Evolutionary conservation across 2,797 vertebrate species (phyloP).

Genomic region (Propithecus deckenii): DNA sequence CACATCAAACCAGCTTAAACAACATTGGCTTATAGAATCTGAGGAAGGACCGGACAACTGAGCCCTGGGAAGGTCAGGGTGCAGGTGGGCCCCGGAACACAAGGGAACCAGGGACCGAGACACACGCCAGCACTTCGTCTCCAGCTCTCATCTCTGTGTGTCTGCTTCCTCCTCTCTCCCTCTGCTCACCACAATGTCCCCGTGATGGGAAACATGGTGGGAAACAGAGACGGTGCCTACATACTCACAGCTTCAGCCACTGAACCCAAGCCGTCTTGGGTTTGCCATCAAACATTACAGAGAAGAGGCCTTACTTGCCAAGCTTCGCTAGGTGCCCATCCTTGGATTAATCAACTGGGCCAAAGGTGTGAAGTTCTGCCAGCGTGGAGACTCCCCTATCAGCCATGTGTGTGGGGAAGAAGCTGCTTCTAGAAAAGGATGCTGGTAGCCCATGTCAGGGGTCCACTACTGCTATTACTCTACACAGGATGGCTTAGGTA

Average conservation of each 20-base stretch:
- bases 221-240: neutral
- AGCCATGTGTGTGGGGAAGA: neutral
- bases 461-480: neutral
- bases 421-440: neutral
- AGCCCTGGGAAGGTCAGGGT: neutral
- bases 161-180: neutral
- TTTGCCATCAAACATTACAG: neutral
- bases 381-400: neutral
- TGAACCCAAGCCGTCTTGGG: neutral
- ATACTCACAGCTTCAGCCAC: neutral
- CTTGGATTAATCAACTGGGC: neutral
- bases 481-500: neutral
- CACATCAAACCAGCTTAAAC: neutral
- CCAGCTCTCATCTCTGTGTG: neutral
- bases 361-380: neutral
- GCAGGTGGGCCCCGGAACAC: neutral
- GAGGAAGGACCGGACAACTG: neutral
- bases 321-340: neutral
- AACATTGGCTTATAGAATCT: neutral
- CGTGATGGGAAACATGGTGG: neutral
- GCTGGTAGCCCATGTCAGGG: too few relatives aligned
- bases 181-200: neutral
- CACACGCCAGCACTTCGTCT: rapidly evolving
- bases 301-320: neutral
- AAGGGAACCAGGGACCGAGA: neutral